Percentiles rank a stretch among this genome's conserved stretches.
Conservation (phyloP, 2,888 invertebrate species). For the Teleogryllus oceanicus region DNA sequence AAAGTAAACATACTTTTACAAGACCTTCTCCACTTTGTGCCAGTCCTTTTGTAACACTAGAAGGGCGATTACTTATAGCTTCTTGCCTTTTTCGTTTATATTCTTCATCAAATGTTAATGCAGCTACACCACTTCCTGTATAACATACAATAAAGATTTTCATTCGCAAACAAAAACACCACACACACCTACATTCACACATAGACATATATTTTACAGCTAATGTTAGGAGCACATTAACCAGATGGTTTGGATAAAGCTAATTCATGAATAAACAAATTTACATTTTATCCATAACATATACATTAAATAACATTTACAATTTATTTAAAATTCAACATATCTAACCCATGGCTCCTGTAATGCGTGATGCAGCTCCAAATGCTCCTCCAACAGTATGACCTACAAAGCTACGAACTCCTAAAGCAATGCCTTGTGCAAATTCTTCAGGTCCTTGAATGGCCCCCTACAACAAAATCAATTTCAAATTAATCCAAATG, state of each 20-base stretch:
- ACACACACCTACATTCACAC: no score
- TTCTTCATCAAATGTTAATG: slow-evolving; percentile 90
- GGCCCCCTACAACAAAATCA: slow-evolving; percentile 65
- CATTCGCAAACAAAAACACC: no score
- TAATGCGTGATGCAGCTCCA: slow-evolving; percentile 84
- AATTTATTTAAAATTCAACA: not conserved
- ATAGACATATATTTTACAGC: no score
- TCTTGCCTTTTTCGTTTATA: slow-evolving; percentile 92
- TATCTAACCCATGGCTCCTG: slow-evolving; percentile 56
- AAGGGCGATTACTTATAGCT: slow-evolving; percentile 82
- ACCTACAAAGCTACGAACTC: slow-evolving; percentile 90
- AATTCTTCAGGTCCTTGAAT: slow-evolving; percentile 99
- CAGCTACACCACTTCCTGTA: slow-evolving; percentile 74
- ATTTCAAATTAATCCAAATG: no score
- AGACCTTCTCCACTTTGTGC: slow-evolving; percentile 93
- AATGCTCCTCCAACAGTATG: slow-evolving; percentile 98
- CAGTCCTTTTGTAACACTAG: slow-evolving; percentile 84
- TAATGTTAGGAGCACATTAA: no score
- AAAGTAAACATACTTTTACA: slow-evolving; percentile 68
- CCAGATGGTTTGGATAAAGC: no score
- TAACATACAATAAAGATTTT: not conserved
- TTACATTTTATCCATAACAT: not conserved
- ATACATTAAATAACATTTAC: not conserved
- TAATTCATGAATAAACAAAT: not conserved
- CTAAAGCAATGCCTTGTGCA: slow-evolving; percentile 92